Evolutionary conservation across 1,140 invertebrate species (phyloP).

Genomic region (Brachionus manjavacas): DNA sequence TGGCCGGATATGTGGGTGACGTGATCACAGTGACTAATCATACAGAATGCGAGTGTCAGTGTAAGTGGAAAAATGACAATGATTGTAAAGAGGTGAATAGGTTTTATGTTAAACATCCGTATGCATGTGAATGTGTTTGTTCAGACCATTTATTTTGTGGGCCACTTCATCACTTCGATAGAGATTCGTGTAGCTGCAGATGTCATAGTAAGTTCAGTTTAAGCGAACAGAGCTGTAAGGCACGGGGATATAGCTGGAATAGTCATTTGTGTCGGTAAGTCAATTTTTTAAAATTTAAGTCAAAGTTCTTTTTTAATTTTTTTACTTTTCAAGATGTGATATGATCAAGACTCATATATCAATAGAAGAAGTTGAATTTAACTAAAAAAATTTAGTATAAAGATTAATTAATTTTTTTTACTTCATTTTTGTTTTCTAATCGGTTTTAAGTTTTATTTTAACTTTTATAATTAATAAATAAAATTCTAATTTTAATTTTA

Average conservation of each 20-base stretch:
- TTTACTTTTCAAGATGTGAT: background rate
- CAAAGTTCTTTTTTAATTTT: background rate
- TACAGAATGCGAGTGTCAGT: constrained; percentile 38
- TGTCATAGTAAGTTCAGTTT: background rate
- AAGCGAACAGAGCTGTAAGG: background rate
- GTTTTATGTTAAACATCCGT: constrained; percentile 4
- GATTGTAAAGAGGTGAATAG: background rate
- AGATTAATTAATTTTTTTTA: background rate
- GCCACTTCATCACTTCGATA: constrained; percentile 1
- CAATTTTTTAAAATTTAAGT: background rate
- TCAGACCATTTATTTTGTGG: background rate
- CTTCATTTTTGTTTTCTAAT: background rate
- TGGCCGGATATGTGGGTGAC: background rate
- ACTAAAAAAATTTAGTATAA: background rate
- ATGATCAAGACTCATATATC: background rate
- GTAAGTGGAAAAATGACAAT: constrained; percentile 26
- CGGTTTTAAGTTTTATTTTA: too few relatives aligned
- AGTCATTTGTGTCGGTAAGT: background rate
- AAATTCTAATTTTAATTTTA: too few relatives aligned
- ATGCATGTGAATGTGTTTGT: constrained; percentile 33
- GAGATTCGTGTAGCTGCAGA: constrained; percentile 17
- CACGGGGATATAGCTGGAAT: background rate
- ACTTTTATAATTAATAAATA: too few relatives aligned
- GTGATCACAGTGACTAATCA: constrained; percentile 11
- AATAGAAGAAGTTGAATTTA: background rate